Percentiles rank a stretch among this genome's conserved stretches.
phyloP scores from a whole-genome alignment of 2,113 vertebrate genomes.

The Microcebus murinus region DNA sequence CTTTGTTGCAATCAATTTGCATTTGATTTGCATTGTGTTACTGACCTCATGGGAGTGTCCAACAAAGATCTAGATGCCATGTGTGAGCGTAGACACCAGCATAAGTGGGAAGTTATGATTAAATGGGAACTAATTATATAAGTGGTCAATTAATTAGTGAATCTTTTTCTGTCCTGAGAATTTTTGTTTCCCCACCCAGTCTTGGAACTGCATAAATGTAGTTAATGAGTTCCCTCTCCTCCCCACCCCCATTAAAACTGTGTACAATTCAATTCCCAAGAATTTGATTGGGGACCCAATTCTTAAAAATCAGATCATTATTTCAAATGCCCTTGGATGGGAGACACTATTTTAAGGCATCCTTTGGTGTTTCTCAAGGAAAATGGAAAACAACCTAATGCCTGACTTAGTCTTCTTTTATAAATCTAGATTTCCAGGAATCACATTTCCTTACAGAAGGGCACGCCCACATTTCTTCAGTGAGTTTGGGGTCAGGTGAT shows the following conservation, averaged over 20 bases:
- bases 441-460: not conserved
- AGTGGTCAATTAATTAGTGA: slow-evolving; percentile 36
- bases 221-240: not conserved
- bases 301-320: slow-evolving; percentile 23
- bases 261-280: not conserved
- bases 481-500: not conserved
- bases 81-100: not conserved
- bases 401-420: slow-evolving; percentile 51
- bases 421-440: slow-evolving; percentile 34
- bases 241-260: not conserved
- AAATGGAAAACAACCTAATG: not conserved
- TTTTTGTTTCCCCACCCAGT: not conserved
- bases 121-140: slow-evolving; percentile 40
- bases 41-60: slow-evolving; percentile 24
- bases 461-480: not conserved
- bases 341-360: slow-evolving; percentile 50
- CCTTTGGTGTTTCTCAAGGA: slow-evolving; percentile 50
- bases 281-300: not conserved
- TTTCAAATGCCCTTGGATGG: slow-evolving; percentile 8
- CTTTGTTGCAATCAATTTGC: slow-evolving; percentile 45
- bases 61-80: not conserved
- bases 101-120: not conserved
- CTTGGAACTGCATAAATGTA: not conserved
- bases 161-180: slow-evolving; percentile 13
- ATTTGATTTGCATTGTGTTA: slow-evolving; percentile 64